Evolutionary conservation across 2,888 invertebrate genomes (phyloP).

Genomic region (Orgyia antiqua): DNA sequence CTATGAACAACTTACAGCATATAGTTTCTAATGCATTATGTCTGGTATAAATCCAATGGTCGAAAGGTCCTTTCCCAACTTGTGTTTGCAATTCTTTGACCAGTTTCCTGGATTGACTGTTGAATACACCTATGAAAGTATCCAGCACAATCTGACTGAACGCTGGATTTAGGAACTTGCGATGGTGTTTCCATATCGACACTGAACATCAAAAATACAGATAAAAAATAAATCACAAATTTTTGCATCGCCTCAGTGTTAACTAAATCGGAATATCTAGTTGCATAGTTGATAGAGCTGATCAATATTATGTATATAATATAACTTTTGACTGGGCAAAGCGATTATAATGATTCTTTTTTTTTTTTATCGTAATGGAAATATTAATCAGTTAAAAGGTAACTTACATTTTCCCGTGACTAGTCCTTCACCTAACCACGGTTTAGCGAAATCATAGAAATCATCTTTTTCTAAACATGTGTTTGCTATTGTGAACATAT

Average conservation of each 20-base stretch:
- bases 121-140: constrained; percentile 44
- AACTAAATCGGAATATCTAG: no score
- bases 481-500: constrained; percentile 51
- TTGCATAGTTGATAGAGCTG: no score
- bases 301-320: no score
- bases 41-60: constrained; percentile 51
- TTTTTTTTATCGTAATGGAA: no score
- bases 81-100: constrained; percentile 34
- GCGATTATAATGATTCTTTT: no score
- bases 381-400: no score
- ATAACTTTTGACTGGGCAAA: no score
- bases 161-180: constrained; percentile 47
- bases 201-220: constrained; percentile 30
- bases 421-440: constrained; percentile 59
- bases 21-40: constrained; percentile 57
- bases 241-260: not conserved
- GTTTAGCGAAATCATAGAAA: constrained; percentile 60
- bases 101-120: constrained; percentile 41
- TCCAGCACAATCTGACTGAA: constrained; percentile 47
- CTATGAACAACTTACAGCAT: constrained; percentile 46
- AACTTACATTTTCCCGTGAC: constrained; percentile 50
- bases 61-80: constrained; percentile 44
- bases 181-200: constrained; percentile 47
- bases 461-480: constrained; percentile 52
- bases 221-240: not conserved